phyloP scores from a whole-genome alignment of 2,888 invertebrate species.

The Cheilosia scutellata region DNA sequence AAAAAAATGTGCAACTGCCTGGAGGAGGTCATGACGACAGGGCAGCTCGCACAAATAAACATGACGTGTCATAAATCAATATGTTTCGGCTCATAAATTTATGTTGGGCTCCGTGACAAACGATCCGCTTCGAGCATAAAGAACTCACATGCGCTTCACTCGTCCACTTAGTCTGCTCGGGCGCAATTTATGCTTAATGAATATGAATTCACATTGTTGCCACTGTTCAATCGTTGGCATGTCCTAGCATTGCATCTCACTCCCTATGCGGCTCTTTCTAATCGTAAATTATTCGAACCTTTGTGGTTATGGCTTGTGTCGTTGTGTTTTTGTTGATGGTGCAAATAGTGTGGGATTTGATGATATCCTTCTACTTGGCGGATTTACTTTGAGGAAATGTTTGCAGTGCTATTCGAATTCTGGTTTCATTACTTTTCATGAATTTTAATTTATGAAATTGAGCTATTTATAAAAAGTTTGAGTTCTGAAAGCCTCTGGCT shows the following conservation, averaged over 20 bases:
- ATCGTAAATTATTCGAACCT: slow-evolving; percentile 25
- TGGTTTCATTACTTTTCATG: too few species aligned
- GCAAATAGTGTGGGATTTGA: background rate
- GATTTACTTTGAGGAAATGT: background rate
- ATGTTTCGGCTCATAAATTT: slow-evolving; percentile 74
- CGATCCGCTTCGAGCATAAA: slow-evolving; percentile 60
- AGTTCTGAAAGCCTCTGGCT: too few species aligned
- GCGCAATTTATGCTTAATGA: slow-evolving; percentile 62
- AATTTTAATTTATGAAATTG: too few species aligned
- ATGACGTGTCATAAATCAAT: slow-evolving; percentile 74
- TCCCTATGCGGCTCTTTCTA: slow-evolving; percentile 16
- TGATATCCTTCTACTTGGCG: background rate
- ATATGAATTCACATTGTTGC: slow-evolving; percentile 56
- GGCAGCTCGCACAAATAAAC: slow-evolving; percentile 68
- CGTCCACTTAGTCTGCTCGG: slow-evolving; percentile 20
- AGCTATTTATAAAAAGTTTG: too few species aligned
- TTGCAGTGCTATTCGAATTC: background rate
- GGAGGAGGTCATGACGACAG: slow-evolving; percentile 54
- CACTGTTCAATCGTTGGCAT: slow-evolving; percentile 34
- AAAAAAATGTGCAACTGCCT: slow-evolving; percentile 32
- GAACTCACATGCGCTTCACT: slow-evolving; percentile 52
- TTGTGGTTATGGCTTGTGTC: background rate
- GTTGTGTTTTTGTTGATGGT: background rate
- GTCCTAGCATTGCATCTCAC: slow-evolving; percentile 30
- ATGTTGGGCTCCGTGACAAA: slow-evolving; percentile 71